Conservation (phyloP, 2,888 invertebrate species). For the Cheilosia scutellata region DNA sequence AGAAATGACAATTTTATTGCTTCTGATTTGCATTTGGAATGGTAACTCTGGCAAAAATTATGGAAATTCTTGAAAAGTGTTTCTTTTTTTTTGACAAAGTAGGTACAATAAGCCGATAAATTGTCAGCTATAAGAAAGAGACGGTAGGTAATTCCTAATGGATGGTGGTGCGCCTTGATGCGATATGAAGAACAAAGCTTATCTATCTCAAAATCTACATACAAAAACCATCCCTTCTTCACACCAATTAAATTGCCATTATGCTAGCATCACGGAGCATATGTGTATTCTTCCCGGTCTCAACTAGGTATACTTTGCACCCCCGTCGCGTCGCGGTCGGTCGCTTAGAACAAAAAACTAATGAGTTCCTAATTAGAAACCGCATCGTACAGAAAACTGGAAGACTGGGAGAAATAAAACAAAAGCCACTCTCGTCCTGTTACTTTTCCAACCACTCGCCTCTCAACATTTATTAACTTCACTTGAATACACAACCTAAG, state of each 20-base stretch:
- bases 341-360: constrained; percentile 21
- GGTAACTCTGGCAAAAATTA: constrained; percentile 34
- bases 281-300: constrained; percentile 24
- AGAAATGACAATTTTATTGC: constrained; percentile 63
- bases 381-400: constrained; percentile 37
- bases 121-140: too few relatives aligned
- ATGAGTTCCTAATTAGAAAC: constrained; percentile 69
- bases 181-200: too few relatives aligned
- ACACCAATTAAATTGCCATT: constrained; percentile 61
- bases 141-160: too few relatives aligned
- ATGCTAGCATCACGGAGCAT: constrained; percentile 24
- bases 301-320: constrained; percentile 2
- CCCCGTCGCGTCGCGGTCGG: not conserved
- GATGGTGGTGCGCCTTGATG: too few relatives aligned
- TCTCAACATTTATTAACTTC: constrained; percentile 56
- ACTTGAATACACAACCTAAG: constrained; percentile 19
- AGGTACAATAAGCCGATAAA: not conserved
- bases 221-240: not conserved
- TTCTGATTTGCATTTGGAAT: constrained; percentile 64
- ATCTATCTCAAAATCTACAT: too few relatives aligned
- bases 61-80: constrained; percentile 39
- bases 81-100: constrained; percentile 14
- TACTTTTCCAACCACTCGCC: constrained; percentile 13
- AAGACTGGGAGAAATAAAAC: constrained; percentile 34
- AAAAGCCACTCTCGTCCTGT: constrained; percentile 39